phyloP scores from a whole-genome alignment of 1,140 invertebrate species.

The Neodiprion fabricii region DNA sequence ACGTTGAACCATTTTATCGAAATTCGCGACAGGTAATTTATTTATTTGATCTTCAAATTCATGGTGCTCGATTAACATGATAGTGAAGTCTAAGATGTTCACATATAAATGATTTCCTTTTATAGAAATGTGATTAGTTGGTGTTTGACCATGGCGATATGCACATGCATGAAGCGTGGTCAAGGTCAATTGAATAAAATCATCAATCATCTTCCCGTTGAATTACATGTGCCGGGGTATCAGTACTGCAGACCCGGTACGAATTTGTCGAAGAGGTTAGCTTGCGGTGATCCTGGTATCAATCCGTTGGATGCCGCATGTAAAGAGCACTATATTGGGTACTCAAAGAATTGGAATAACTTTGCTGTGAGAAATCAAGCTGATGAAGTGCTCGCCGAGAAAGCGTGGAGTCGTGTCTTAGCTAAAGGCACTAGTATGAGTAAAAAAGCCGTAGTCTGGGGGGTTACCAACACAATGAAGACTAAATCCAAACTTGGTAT shows the following conservation, averaged over 20 bases:
- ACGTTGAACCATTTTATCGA: constrained; percentile 15
- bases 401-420: constrained; percentile 49
- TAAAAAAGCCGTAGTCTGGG: constrained; percentile 45
- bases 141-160: neutral
- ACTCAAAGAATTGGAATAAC: constrained; percentile 46
- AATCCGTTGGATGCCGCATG: constrained; percentile 57
- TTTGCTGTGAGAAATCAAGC: constrained; percentile 47
- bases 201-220: constrained; percentile 54
- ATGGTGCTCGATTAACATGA: constrained; percentile 26
- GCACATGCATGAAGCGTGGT: constrained; percentile 19
- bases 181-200: constrained; percentile 44
- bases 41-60: constrained; percentile 28
- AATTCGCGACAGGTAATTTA: constrained; percentile 27
- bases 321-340: constrained; percentile 57
- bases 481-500: constrained; percentile 44
- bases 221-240: constrained; percentile 59
- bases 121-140: neutral
- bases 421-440: constrained; percentile 45
- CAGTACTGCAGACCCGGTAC: constrained; percentile 59
- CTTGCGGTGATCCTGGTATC: constrained; percentile 51
- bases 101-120: neutral
- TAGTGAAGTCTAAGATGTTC: neutral
- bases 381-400: constrained; percentile 48
- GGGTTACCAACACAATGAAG: constrained; percentile 45
- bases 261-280: constrained; percentile 53